phyloP scores from a whole-genome alignment of 2,888 invertebrate species.

The Clepsis dumicolana region DNA sequence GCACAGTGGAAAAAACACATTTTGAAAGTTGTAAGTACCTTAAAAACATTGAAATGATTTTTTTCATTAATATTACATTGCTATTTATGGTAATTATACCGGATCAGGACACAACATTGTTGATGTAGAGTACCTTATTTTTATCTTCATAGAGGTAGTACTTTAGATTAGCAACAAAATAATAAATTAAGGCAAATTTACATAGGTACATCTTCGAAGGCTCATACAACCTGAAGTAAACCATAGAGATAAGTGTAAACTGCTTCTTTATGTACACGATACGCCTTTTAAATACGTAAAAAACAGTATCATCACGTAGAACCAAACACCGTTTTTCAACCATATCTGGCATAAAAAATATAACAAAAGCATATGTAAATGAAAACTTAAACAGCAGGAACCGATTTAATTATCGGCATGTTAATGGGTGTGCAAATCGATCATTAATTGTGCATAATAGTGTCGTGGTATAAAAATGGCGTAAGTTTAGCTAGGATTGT shows the following conservation, averaged over 20 bases:
- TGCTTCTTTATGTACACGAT: background rate
- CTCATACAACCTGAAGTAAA: background rate
- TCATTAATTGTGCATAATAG: background rate
- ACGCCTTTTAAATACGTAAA: constrained; percentile 3
- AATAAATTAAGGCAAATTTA: too few species aligned
- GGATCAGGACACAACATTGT: too few species aligned
- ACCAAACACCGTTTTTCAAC: background rate
- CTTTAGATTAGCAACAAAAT: too few species aligned
- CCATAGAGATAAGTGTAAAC: background rate
- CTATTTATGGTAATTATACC: too few species aligned
- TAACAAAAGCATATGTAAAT: background rate
- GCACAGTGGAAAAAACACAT: too few species aligned
- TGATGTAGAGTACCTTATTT: too few species aligned
- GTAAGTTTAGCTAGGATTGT: background rate
- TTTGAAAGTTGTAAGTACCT: too few species aligned
- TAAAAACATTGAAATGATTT: too few species aligned
- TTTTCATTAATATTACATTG: too few species aligned
- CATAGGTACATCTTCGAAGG: background rate
- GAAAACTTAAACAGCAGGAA: background rate
- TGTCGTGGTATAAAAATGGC: background rate
- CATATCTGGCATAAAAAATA: background rate
- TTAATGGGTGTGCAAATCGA: background rate
- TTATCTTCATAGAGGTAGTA: too few species aligned
- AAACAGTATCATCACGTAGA: background rate
- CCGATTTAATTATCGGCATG: background rate